Conservation (phyloP, 2,888 invertebrate species). For the Luffia ferchaultella region DNA sequence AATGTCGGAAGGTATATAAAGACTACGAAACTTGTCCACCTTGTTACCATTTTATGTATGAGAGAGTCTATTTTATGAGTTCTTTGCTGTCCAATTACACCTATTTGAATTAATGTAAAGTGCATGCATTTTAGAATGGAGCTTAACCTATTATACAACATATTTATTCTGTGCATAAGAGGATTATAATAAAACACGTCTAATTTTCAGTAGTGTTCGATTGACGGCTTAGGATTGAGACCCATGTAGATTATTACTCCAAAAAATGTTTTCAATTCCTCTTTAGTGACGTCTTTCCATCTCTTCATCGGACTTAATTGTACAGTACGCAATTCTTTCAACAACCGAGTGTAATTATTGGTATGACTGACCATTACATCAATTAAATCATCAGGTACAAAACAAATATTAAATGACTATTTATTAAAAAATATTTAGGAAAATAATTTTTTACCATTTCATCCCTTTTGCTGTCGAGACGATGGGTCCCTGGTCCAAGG, state of each 20-base stretch:
- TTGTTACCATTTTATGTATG: slow-evolving; percentile 6
- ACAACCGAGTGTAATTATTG: slow-evolving; percentile 10
- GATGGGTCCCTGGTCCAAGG: no score
- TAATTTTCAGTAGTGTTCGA: slow-evolving; percentile 12
- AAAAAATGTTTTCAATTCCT: slow-evolving; percentile 11
- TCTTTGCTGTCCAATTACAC: slow-evolving; percentile 10
- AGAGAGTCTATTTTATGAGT: slow-evolving; percentile 11
- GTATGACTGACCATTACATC: slow-evolving; percentile 16
- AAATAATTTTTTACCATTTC: no score
- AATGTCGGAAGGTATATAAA: slow-evolving; percentile 11
- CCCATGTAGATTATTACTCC: slow-evolving; percentile 13
- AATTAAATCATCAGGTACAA: slow-evolving; percentile 10
- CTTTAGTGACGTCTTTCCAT: slow-evolving; percentile 15
- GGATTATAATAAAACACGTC: slow-evolving; percentile 10
- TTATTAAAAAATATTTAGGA: background rate
- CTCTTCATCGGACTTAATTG: slow-evolving; percentile 14
- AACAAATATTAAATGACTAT: background rate
- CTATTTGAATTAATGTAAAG: slow-evolving; percentile 9
- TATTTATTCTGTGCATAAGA: slow-evolving; percentile 14
- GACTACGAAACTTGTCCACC: slow-evolving; percentile 11
- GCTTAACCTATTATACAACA: slow-evolving; percentile 12
- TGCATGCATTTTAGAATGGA: slow-evolving; percentile 10
- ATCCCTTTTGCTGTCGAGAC: no score
- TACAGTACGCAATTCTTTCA: slow-evolving; percentile 12
- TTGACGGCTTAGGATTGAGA: slow-evolving; percentile 11